Conservation (phyloP, 2,888 invertebrate species). For the Nebria brevicollis region DNA sequence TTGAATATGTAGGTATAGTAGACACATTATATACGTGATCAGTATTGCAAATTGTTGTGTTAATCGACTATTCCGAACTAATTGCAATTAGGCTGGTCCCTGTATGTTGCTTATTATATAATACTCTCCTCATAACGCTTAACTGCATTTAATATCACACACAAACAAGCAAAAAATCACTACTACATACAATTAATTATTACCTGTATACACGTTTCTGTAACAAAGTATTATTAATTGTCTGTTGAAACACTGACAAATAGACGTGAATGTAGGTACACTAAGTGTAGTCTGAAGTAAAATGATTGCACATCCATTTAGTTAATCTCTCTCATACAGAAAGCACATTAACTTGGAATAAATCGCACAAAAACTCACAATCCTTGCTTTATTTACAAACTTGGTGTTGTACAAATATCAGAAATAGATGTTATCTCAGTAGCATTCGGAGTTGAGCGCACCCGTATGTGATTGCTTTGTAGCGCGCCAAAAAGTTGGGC, state of each 20-base stretch:
- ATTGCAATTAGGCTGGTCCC: constrained; percentile 30
- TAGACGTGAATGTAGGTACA: neutral
- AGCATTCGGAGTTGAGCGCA: neutral
- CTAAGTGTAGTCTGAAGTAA: neutral
- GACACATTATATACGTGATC: constrained; percentile 17
- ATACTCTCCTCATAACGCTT: constrained; percentile 9
- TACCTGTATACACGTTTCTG: neutral
- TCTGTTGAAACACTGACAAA: neutral
- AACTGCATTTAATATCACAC: constrained; percentile 12
- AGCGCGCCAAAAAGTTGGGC: neutral
- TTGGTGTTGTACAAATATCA: neutral
- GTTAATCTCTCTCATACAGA: neutral
- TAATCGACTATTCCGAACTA: constrained; percentile 34
- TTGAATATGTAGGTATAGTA: neutral
- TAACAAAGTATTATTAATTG: neutral
- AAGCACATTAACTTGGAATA: neutral
- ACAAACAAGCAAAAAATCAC: neutral
- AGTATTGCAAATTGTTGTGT: constrained; percentile 32
- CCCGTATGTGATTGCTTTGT: neutral
- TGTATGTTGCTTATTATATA: constrained; percentile 34
- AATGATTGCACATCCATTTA: neutral
- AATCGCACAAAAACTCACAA: neutral
- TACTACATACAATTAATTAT: neutral
- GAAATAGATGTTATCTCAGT: neutral
- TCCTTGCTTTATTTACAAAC: neutral